These are phyloP conservation scores for Galendromus occidentalis DNA, from an alignment of 1,140 invertebrate genomes.

Conservation along the genomic window DNA sequence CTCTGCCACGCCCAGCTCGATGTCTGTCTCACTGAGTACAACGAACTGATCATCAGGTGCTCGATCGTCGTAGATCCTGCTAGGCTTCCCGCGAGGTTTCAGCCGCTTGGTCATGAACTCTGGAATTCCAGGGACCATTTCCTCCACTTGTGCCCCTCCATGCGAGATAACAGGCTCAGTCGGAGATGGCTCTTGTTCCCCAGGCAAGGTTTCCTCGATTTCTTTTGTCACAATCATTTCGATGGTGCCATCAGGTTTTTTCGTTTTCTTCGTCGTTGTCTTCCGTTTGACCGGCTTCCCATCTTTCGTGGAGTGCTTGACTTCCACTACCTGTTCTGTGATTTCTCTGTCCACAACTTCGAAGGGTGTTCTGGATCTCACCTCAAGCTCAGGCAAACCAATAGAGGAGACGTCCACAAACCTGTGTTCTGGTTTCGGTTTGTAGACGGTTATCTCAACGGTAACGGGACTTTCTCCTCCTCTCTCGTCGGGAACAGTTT, in stretches of 20 bases:
- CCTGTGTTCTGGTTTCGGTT: neutral
- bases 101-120: neutral
- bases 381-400: neutral
- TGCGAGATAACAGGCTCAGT: neutral
- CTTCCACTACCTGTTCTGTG: neutral
- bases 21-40: neutral
- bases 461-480: neutral
- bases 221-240: neutral
- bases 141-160: neutral
- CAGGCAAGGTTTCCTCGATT: too few species aligned
- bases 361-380: neutral
- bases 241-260: neutral
- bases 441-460: neutral
- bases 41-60: neutral
- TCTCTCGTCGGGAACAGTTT: neutral
- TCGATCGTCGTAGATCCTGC: neutral
- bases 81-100: neutral
- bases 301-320: neutral
- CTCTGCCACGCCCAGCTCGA: neutral
- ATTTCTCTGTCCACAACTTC: neutral
- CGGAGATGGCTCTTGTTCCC: neutral
- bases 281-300: neutral
- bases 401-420: neutral
- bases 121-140: neutral
- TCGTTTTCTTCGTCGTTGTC: neutral